phyloP scores from a whole-genome alignment of 2,888 invertebrate species.

The Teleogryllus oceanicus region DNA sequence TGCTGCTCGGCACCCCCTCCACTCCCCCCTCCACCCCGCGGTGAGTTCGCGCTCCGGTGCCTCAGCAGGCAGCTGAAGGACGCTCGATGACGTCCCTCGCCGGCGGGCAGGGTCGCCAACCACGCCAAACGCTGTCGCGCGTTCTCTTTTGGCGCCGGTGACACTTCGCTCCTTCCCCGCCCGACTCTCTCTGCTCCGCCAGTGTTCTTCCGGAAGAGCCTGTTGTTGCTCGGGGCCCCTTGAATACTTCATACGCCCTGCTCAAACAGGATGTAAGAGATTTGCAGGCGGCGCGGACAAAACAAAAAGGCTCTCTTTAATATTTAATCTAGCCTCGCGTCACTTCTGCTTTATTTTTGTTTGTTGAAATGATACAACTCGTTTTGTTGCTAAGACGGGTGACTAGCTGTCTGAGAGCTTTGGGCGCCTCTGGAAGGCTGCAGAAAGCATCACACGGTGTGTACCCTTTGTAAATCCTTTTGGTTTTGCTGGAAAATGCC shows the following conservation, averaged over 20 bases:
- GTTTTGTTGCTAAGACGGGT: conserved; percentile 4
- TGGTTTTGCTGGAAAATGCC: too few species aligned
- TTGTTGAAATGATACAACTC: background rate
- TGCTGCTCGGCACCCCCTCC: too few species aligned
- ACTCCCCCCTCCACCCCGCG: too few species aligned
- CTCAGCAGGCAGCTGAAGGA: too few species aligned
- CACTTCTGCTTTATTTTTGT: conserved; percentile 9
- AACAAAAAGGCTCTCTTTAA: background rate
- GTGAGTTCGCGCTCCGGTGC: too few species aligned
- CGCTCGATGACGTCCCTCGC: background rate
- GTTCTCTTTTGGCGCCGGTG: background rate
- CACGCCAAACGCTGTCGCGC: background rate
- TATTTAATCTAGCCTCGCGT: conserved; percentile 3
- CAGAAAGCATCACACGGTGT: too few species aligned
- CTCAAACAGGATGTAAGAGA: conserved; percentile 18
- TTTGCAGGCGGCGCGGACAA: conserved; percentile 18
- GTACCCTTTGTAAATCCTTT: too few species aligned
- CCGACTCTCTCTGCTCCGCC: background rate
- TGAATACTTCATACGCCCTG: conserved; percentile 5
- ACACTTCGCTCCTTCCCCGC: background rate
- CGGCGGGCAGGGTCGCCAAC: background rate
- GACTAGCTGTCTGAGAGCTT: background rate
- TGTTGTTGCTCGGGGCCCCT: background rate
- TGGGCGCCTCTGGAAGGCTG: background rate
- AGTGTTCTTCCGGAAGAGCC: background rate